phyloP scores from a whole-genome alignment of 1,140 invertebrate genomes.

The Plodia interpunctella region DNA sequence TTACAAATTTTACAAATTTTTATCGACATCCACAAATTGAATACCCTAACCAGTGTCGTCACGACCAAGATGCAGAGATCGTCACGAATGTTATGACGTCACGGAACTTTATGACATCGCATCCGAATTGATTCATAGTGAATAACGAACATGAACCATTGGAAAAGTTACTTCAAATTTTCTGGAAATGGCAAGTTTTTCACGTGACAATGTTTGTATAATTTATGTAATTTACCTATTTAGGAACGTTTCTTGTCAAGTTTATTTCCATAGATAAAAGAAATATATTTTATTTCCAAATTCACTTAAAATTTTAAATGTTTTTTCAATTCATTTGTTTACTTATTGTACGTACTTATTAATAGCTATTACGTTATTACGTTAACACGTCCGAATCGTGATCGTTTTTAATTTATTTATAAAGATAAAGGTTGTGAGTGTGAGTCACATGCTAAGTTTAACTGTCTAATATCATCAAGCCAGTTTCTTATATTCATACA shows the following conservation, averaged over 20 bases:
- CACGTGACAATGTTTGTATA: background rate
- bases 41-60: background rate
- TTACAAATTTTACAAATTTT: background rate
- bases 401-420: background rate
- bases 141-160: background rate
- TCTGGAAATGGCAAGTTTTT: background rate
- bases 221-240: background rate
- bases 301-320: no score
- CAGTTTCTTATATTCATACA: background rate
- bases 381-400: background rate
- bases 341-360: no score
- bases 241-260: no score
- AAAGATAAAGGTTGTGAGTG: background rate
- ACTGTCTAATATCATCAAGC: constrained; percentile 3
- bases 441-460: constrained; percentile 2
- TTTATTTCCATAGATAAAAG: no score
- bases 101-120: background rate
- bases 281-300: no score
- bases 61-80: background rate
- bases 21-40: background rate
- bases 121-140: background rate
- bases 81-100: background rate
- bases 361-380: background rate
- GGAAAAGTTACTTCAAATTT: background rate
- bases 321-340: no score